These are phyloP conservation scores for Ophiodon elongatus DNA, from an alignment of 2,113 vertebrate genomes.

Conservation along the genomic window DNA sequence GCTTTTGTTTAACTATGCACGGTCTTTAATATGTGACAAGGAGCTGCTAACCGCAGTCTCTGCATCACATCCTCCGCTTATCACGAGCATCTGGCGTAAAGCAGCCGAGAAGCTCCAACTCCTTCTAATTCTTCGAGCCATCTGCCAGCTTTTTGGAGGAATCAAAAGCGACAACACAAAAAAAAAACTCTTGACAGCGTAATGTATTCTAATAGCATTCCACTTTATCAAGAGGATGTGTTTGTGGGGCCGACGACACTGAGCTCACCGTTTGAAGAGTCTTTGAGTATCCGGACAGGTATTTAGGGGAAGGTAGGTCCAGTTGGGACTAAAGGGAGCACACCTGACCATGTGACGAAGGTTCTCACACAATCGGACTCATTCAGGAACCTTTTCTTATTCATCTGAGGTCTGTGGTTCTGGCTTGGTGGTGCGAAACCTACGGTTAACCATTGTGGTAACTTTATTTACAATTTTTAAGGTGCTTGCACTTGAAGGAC, in stretches of 20 bases:
- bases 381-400: neutral
- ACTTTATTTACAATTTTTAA: neutral
- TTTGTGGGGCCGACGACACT: neutral
- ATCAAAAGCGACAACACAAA: constrained; percentile 30
- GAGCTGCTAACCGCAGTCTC: constrained; percentile 49
- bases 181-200: constrained; percentile 39
- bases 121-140: constrained; percentile 64
- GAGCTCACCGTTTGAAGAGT: constrained; percentile 11
- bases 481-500: neutral
- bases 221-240: constrained; percentile 13
- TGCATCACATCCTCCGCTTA: constrained; percentile 52
- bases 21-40: constrained; percentile 58
- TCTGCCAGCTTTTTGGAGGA: constrained; percentile 58
- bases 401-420: neutral
- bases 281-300: neutral
- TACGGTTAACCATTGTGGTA: neutral
- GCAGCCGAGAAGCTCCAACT: constrained; percentile 60
- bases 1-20: constrained; percentile 77
- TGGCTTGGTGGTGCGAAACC: neutral
- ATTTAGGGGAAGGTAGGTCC: neutral
- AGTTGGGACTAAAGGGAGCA: constrained; percentile 1
- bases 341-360: neutral
- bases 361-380: constrained; percentile 8
- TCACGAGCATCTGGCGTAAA: constrained; percentile 63
- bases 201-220: constrained; percentile 36